These are phyloP conservation scores for Deilephila porcellus DNA, from an alignment of 2,888 invertebrate species.

Conservation along the genomic window DNA sequence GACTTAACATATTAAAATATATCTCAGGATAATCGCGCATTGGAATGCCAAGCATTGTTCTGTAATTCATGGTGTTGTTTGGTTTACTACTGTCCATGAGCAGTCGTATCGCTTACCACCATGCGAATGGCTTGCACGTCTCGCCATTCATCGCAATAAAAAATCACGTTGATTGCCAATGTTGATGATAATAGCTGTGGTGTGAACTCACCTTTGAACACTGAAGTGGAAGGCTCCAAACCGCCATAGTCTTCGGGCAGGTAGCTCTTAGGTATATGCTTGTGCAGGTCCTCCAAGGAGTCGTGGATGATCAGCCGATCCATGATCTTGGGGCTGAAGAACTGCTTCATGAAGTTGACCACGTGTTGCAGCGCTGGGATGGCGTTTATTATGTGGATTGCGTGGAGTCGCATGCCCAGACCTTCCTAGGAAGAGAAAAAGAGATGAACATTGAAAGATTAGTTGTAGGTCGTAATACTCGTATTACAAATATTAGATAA, in stretches of 20 bases:
- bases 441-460: not conserved
- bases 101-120: too few relatives aligned
- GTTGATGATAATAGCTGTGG: too few relatives aligned
- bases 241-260: constrained; percentile 71
- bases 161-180: too few relatives aligned
- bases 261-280: constrained; percentile 60
- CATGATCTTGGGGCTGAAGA: constrained; percentile 70
- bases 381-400: constrained; percentile 74
- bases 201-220: constrained; percentile 62
- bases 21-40: too few relatives aligned
- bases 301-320: constrained; percentile 65
- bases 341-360: constrained; percentile 65
- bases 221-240: constrained; percentile 57
- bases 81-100: too few relatives aligned
- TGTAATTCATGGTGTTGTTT: too few relatives aligned
- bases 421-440: constrained; percentile 72
- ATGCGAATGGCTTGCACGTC: too few relatives aligned
- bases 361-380: constrained; percentile 62
- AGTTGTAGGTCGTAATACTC: too few relatives aligned
- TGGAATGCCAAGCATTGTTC: too few relatives aligned
- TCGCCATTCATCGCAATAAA: too few relatives aligned
- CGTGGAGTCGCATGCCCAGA: constrained; percentile 65
- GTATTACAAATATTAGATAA: too few relatives aligned
- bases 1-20: too few relatives aligned
- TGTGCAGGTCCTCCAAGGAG: constrained; percentile 59